A percentile compares a stretch with the other conserved stretches of the same genome.
phyloP scores from a whole-genome alignment of 1,140 invertebrate genomes.

The Gonioctena quinquepunctata region DNA sequence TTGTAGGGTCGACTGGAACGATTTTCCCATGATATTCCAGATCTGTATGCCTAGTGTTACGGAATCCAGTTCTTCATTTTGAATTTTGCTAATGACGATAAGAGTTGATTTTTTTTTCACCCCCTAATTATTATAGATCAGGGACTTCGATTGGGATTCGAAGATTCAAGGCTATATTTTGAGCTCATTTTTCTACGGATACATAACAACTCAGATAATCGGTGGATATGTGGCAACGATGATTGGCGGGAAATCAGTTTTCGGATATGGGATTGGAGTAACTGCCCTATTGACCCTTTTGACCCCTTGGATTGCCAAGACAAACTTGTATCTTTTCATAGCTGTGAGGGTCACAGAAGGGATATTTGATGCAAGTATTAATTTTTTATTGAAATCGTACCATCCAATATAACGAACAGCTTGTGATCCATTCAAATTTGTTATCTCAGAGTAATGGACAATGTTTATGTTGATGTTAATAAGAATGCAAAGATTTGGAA shows the following conservation, averaged over 20 bases:
- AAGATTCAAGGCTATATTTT: slow-evolving; percentile 79
- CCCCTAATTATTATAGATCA: neutral
- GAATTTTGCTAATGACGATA: too few relatives aligned
- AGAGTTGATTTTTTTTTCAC: too few relatives aligned
- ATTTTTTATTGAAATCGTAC: too few relatives aligned
- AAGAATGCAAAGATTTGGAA: too few relatives aligned
- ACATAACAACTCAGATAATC: slow-evolving; percentile 72
- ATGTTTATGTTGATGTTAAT: too few relatives aligned
- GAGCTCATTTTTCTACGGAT: slow-evolving; percentile 87
- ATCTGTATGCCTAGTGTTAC: too few relatives aligned
- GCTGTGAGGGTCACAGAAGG: slow-evolving; percentile 84
- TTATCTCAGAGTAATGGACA: too few relatives aligned
- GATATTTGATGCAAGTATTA: slow-evolving; percentile 75
- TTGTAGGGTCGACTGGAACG: too few relatives aligned
- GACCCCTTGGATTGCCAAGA: slow-evolving; percentile 79
- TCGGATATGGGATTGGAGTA: slow-evolving; percentile 77
- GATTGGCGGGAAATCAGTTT: slow-evolving; percentile 67
- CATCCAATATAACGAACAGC: too few relatives aligned
- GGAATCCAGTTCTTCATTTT: too few relatives aligned
- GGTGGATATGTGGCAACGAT: slow-evolving; percentile 61
- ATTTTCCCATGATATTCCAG: too few relatives aligned
- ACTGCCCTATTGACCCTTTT: slow-evolving; percentile 82
- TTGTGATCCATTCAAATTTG: too few relatives aligned
- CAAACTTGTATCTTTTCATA: slow-evolving; percentile 72
- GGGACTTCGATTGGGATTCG: slow-evolving; percentile 81